Base-by-base conservation (phyloP, 2,888 invertebrate species). In the Pollenia labialis region DNA sequence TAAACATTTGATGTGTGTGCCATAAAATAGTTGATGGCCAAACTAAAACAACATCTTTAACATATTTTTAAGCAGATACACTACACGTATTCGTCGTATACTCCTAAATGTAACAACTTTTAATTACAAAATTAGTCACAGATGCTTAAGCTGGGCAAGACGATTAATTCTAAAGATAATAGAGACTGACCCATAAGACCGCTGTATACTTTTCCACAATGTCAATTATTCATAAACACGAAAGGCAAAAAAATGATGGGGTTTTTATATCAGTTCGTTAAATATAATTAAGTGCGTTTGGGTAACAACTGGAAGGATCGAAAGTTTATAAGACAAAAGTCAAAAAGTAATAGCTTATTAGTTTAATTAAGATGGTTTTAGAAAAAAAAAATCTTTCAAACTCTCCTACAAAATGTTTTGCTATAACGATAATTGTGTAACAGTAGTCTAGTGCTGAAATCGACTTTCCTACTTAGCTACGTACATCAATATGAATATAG, bases 1-100 rank as follows among this genome's bases (percentile, higher is more conserved):
- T 72, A 72, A 58, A 72, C 23, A 58, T 58, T 72, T 56, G 9
- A 46, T n/a, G 58, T 46, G 56, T 23, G 32, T 72, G 46, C 10
- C n/a, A 58, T 32, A 23, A 44, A 32, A 58, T 16, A 58, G 46
- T 58, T 72, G 23, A 72, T 46, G 74, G 6, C n/a, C 6, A 46
- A 23, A 0, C 56, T 56, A 4, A 56, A 44, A 71, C 4, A 56
- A 56, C 9, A 16, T 12, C 16, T 44, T 71, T 56, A 7, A 40
- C 32, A 40, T 58, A 58, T 58, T 58, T 58, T 58, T 18, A 23
- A 56, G 23, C 56, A 56, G 23, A 3, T 11, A 4, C 4, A 18
- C 11, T 56, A 0, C 11, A 9, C 11, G 2, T 11, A 10, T 14
- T 56, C 54, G 11, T 56, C 16, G 9, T 18, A 56, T 14, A 40